Conservation (phyloP, 2,797 vertebrate species). For the Merluccius polli region DNA sequence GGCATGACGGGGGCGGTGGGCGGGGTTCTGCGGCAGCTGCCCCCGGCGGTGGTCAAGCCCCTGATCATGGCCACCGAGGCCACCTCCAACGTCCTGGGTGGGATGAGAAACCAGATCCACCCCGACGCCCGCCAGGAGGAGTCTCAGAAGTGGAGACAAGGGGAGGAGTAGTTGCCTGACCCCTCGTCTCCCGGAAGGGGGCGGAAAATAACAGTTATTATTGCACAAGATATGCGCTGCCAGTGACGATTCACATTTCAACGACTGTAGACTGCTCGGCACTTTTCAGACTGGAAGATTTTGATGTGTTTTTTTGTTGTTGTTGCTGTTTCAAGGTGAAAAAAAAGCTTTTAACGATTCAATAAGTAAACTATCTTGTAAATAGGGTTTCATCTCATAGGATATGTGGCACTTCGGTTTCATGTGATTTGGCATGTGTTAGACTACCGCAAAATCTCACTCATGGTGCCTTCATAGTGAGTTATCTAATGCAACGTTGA, state of each 20-base stretch:
- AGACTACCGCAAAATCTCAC: conserved; percentile 41
- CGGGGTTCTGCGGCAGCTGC: conserved; percentile 94
- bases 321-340: background rate
- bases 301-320: background rate
- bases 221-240: background rate
- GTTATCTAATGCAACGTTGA: conserved; percentile 42
- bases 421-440: conserved; percentile 52
- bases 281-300: conserved; percentile 4
- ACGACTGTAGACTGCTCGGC: conserved; percentile 9
- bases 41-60: conserved; percentile 92
- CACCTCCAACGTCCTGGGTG: conserved; percentile 92
- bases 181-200: conserved; percentile 31
- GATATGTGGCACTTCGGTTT: conserved; percentile 42
- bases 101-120: conserved; percentile 98
- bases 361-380: conserved; percentile 11
- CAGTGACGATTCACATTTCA: background rate
- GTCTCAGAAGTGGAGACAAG: conserved; percentile 94
- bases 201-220: conserved; percentile 6
- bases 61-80: conserved; percentile 97
- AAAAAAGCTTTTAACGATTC: background rate
- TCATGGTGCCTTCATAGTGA: conserved; percentile 74
- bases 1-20: conserved; percentile 96
- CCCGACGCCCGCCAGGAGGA: conserved; percentile 96
- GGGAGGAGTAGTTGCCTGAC: conserved; percentile 73
- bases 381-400: conserved; percentile 41